These are phyloP conservation scores for Serripes groenlandicus DNA, from an alignment of 2,888 invertebrate species.

Conservation along the genomic window DNA sequence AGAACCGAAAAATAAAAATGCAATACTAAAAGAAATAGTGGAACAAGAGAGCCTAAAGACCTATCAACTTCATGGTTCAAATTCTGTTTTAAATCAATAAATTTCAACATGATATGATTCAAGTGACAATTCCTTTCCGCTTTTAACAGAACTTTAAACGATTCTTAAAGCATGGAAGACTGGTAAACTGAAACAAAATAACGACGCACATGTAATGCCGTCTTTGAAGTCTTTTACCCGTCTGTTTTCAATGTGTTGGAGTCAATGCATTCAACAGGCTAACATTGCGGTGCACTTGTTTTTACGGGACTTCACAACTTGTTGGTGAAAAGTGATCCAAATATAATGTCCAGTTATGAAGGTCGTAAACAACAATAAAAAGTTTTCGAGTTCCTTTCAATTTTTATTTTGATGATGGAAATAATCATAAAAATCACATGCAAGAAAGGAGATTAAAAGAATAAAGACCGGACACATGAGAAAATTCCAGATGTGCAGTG, in stretches of 20 bases:
- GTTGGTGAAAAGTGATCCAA: conserved; percentile 38
- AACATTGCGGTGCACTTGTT: conserved; percentile 33
- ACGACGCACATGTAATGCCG: conserved; percentile 32
- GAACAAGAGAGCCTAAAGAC: too few species aligned
- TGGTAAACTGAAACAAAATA: conserved; percentile 36
- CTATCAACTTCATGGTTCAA: too few species aligned
- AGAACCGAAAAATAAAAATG: too few species aligned
- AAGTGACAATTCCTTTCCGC: conserved; percentile 23
- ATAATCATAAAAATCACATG: conserved; percentile 71
- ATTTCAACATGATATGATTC: conserved; percentile 27
- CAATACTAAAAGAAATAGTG: too few species aligned
- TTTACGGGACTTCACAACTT: conserved; percentile 7
- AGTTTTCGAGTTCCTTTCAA: conserved; percentile 51
- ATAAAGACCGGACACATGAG: conserved; percentile 31
- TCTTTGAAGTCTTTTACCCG: conserved; percentile 40
- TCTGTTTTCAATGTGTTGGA: conserved; percentile 24
- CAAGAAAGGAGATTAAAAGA: conserved; percentile 64
- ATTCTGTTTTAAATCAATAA: conserved; percentile 10
- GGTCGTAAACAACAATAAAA: conserved; percentile 63
- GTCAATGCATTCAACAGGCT: conserved; percentile 19
- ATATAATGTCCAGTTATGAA: conserved; percentile 63
- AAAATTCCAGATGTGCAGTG: conserved; percentile 60
- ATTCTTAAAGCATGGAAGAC: conserved; percentile 32
- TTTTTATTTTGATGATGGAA: conserved; percentile 67
- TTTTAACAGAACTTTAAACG: conserved; percentile 20